These are phyloP conservation scores for Caenorhabditis angaria DNA, from an alignment of 2,888 invertebrate genomes.

Conservation along the genomic window DNA sequence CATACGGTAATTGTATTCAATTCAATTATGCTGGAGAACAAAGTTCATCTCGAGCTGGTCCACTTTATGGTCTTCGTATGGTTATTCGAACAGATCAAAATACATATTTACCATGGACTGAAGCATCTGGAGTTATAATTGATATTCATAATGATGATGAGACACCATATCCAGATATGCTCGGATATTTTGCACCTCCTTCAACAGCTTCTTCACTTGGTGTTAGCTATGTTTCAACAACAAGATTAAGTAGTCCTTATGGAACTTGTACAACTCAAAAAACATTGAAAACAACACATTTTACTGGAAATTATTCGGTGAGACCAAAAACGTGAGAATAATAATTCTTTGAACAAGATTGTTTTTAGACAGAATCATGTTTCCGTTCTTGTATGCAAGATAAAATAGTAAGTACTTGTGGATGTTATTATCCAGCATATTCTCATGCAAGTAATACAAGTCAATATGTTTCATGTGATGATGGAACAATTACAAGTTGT, in stretches of 20 bases:
- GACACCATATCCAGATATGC: conserved; percentile 53
- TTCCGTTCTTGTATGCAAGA: conserved; percentile 73
- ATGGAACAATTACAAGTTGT: conserved; percentile 31
- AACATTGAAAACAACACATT: conserved; percentile 40
- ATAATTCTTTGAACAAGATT: not conserved
- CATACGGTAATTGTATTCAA: conserved; percentile 50
- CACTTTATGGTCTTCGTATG: conserved; percentile 72
- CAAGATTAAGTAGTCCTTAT: conserved; percentile 71
- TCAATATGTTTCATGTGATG: conserved; percentile 40
- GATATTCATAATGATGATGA: conserved; percentile 71
- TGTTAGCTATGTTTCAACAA: conserved; percentile 69
- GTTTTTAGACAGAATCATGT: conserved; percentile 71
- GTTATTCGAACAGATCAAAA: conserved; percentile 58
- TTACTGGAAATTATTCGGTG: conserved; percentile 52
- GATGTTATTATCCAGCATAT: conserved; percentile 71
- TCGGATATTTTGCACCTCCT: conserved; percentile 62
- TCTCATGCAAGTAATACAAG: conserved; percentile 43
- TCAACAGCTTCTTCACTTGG: conserved; percentile 63
- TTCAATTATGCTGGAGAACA: conserved; percentile 45
- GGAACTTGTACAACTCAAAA: conserved; percentile 70
- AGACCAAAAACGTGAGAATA: too few species aligned
- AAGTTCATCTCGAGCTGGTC: conserved; percentile 69
- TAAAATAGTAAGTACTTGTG: conserved; percentile 67
- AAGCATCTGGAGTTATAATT: conserved; percentile 73
- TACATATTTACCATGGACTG: conserved; percentile 70